Evolutionary conservation across 2,113 vertebrate species (phyloP).

Genomic region (Noturus placidus): DNA sequence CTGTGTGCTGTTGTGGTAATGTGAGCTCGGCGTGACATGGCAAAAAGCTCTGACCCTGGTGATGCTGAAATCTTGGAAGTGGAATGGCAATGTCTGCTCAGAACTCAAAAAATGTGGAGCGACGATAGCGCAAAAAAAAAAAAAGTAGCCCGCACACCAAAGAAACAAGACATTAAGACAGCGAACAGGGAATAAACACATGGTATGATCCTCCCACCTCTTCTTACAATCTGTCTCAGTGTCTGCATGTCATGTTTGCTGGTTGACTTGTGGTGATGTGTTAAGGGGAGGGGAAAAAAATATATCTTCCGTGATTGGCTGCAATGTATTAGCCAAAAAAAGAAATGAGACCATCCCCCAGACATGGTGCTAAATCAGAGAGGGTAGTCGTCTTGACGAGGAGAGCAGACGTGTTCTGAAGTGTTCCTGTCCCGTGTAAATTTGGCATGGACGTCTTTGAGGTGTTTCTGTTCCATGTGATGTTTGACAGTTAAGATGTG

Average conservation of each 20-base stretch:
- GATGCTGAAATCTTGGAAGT: slow-evolving; percentile 51
- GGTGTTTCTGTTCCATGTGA: slow-evolving; percentile 21
- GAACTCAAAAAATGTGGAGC: slow-evolving; percentile 62
- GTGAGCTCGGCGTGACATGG: slow-evolving; percentile 42
- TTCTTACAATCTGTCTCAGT: slow-evolving; percentile 39
- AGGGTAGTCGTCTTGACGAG: slow-evolving; percentile 60
- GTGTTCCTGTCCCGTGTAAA: slow-evolving; percentile 31
- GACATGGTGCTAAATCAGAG: slow-evolving; percentile 77
- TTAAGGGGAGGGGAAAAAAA: slow-evolving; percentile 40
- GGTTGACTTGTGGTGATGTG: slow-evolving; percentile 67
- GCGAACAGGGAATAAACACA: slow-evolving; percentile 51
- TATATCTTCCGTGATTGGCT: slow-evolving; percentile 59
- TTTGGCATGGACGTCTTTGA: background rate
- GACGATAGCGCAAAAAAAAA: slow-evolving; percentile 47
- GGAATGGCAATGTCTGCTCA: slow-evolving; percentile 62
- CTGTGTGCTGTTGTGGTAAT: slow-evolving; percentile 36
- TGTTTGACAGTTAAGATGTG: background rate
- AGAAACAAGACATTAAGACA: slow-evolving; percentile 56
- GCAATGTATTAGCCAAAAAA: slow-evolving; percentile 36
- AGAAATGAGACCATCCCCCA: slow-evolving; percentile 58
- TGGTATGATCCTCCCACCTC: slow-evolving; percentile 44
- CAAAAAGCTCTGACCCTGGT: slow-evolving; percentile 37
- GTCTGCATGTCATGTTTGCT: slow-evolving; percentile 66
- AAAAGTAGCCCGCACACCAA: slow-evolving; percentile 44
- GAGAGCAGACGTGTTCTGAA: slow-evolving; percentile 51